Base-by-base conservation (phyloP, 2,797 vertebrate species). In the Protosalanx chinensis region DNA sequence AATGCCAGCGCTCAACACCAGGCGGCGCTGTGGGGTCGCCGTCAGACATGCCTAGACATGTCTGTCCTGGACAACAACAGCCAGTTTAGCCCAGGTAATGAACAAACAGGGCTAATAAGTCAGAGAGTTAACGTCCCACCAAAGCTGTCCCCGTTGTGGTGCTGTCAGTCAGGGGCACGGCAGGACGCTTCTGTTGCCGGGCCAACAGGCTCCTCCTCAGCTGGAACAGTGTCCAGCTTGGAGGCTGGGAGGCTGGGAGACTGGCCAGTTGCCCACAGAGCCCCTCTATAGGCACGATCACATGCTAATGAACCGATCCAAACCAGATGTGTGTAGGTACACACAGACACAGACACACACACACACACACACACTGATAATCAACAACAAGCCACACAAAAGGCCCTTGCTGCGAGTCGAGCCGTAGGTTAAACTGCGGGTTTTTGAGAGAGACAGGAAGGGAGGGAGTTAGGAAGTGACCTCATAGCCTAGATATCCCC, bases 151-250 rank as follows among this genome's bases (percentile, higher is more conserved):
- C 51, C 2, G 56, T 20, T 72, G 69, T 15, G 15, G 49, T 15
- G 56, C 15, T 27, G 63, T 18, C 32, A 35, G 32, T 63, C 6
- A 62, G 60, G 60, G 35, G 10, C 35, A 37, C 29, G 35, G 10
- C 35, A 37, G 35, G 35, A 35, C 6, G 35, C 1, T 35, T 7
- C 35, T 35, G 35, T 35, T 5, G 33, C 8, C 64, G 16, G 29
- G 35, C 16, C 20, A 64, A 23, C 59, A 16, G 18, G 51, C 51
- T 5, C 51, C 51, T 59, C 29, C 65, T 74, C 53, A 72, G 65
- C 77, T 76, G 69, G 85, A 87, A 88, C 86, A 85, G 85, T 86
- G 81, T 87, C 84, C 89, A 86, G 74, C 57, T 51, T 27, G 65
- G 71, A 30, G 27, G 2, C 16, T 4, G 60, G 57, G n/a, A 30